Evolutionary conservation across 2,888 invertebrate genomes (phyloP).

Genomic region (Caenorhabditis afra): DNA sequence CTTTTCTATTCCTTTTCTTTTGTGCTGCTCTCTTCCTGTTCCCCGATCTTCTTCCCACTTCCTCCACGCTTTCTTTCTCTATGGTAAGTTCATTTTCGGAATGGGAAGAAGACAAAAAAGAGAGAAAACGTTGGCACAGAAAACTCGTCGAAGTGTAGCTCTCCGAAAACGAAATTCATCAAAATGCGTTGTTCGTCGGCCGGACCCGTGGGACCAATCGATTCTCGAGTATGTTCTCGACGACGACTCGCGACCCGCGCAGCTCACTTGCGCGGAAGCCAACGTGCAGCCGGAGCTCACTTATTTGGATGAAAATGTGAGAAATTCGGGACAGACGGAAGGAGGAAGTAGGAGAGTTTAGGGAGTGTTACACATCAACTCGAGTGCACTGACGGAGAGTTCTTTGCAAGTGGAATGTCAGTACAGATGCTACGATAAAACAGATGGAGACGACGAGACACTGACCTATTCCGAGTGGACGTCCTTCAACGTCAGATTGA

Average conservation of each 20-base stretch:
- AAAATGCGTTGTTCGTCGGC: slow-evolving; percentile 66
- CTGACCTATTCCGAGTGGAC: slow-evolving; percentile 67
- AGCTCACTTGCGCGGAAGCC: slow-evolving; percentile 64
- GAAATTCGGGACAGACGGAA: background rate
- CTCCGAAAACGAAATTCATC: slow-evolving; percentile 37
- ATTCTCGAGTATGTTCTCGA: slow-evolving; percentile 66
- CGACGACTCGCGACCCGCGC: slow-evolving; percentile 53
- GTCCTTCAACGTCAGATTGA: slow-evolving; percentile 60
- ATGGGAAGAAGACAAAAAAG: too few species aligned
- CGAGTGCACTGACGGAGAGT: slow-evolving; percentile 43
- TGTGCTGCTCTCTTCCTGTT: slow-evolving; percentile 20
- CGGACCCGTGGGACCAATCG: slow-evolving; percentile 77
- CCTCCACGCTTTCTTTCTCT: background rate
- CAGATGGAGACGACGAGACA: slow-evolving; percentile 63
- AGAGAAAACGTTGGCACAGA: slow-evolving; percentile 7
- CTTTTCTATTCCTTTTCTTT: slow-evolving; percentile 21
- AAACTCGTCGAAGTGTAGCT: slow-evolving; percentile 30
- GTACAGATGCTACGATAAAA: slow-evolving; percentile 72
- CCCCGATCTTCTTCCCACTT: slow-evolving; percentile 28
- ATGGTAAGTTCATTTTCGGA: slow-evolving; percentile 16
- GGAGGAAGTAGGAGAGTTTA: slow-evolving; percentile 28
- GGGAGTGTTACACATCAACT: slow-evolving; percentile 64
- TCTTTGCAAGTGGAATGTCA: slow-evolving; percentile 60
- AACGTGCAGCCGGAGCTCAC: slow-evolving; percentile 73
- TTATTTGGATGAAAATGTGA: slow-evolving; percentile 58